These are phyloP conservation scores for Acanthosepion lycidas DNA, from an alignment of 2,888 invertebrate species.

Conservation along the genomic window DNA sequence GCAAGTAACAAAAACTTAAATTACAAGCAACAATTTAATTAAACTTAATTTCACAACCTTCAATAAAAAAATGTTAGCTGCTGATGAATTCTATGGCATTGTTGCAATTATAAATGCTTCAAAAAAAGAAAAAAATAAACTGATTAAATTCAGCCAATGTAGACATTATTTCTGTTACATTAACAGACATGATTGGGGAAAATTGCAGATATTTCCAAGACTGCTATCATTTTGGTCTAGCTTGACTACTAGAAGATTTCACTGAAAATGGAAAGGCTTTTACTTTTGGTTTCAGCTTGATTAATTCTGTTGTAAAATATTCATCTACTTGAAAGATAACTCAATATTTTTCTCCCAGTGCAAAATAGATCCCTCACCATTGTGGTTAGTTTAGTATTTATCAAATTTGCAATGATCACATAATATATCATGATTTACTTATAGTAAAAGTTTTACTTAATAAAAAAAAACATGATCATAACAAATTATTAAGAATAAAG, in stretches of 20 bases:
- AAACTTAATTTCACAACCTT: too few relatives aligned
- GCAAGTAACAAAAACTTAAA: neutral
- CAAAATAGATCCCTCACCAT: neutral
- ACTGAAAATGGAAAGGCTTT: neutral
- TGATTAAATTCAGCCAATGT: neutral
- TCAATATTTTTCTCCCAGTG: neutral
- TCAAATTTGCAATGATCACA: neutral
- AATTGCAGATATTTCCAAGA: neutral
- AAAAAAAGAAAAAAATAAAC: too few relatives aligned
- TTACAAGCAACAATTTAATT: too few relatives aligned
- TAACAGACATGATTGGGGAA: too few relatives aligned
- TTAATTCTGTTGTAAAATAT: neutral
- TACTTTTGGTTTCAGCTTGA: neutral
- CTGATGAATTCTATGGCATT: too few relatives aligned
- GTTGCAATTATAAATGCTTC: too few relatives aligned
- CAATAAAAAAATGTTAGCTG: too few relatives aligned
- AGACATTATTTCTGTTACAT: neutral
- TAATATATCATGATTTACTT: neutral
- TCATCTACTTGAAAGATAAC: neutral
- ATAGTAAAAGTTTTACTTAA: neutral
- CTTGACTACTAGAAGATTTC: neutral
- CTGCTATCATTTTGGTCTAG: neutral
- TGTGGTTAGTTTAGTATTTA: neutral
- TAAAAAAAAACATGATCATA: neutral
- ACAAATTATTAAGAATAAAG: too few relatives aligned